These are phyloP conservation scores for Diplodus puntazzo DNA, from an alignment of 2,797 vertebrate genomes.

Conservation along the genomic window DNA sequence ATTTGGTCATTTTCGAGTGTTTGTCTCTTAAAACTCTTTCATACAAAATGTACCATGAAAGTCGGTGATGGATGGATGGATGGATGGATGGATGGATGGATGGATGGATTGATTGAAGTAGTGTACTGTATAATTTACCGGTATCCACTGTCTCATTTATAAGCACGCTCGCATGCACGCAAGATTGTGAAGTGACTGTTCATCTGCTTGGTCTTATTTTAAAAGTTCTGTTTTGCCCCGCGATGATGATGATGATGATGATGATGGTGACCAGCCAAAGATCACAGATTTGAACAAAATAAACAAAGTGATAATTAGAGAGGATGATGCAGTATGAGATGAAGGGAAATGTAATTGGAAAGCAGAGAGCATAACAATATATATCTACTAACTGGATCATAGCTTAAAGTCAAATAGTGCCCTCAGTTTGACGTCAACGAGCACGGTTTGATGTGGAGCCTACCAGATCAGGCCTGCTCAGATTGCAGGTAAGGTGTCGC, in stretches of 20 bases:
- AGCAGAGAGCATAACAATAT: background rate
- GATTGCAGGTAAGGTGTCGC: slow-evolving; percentile 5
- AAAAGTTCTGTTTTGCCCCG: background rate
- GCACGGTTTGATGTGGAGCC: background rate
- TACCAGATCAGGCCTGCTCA: background rate
- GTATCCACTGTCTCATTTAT: background rate
- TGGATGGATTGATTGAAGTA: background rate
- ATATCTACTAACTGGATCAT: background rate
- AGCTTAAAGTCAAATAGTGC: background rate
- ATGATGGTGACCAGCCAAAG: background rate
- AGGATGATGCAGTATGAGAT: background rate
- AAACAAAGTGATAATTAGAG: slow-evolving; percentile 8
- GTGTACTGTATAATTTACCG: background rate
- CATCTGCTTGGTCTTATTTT: background rate
- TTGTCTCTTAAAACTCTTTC: background rate
- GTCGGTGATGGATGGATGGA: background rate
- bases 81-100: too few relatives aligned
- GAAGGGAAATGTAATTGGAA: slow-evolving; percentile 7
- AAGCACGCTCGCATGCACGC: background rate
- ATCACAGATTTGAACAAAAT: background rate
- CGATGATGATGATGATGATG: too few relatives aligned
- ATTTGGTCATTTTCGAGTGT: background rate
- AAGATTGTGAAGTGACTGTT: background rate
- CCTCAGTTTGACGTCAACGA: background rate
- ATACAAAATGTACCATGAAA: background rate